phyloP scores from a whole-genome alignment of 2,797 vertebrate species.

The Peromyscus melanophrys region DNA sequence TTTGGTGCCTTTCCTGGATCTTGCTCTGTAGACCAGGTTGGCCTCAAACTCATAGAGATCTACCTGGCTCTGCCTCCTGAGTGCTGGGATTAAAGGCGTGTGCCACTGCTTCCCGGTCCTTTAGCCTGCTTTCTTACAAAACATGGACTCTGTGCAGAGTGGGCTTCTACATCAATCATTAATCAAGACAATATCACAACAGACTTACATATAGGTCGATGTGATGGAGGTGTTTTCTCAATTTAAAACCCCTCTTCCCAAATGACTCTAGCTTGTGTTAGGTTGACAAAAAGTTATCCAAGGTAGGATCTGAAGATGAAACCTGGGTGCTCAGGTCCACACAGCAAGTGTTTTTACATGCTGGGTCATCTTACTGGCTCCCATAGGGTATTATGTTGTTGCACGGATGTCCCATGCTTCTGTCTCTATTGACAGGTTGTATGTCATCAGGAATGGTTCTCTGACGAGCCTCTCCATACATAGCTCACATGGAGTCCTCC shows the following conservation, averaged over 20 bases:
- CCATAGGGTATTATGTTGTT: not conserved
- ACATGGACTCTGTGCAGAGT: not conserved
- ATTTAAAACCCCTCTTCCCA: not conserved
- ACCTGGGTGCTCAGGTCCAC: not conserved
- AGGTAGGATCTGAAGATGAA: not conserved
- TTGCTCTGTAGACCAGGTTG: too few species aligned
- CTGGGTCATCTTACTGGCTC: not conserved
- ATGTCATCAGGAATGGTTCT: not conserved
- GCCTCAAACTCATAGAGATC: too few species aligned
- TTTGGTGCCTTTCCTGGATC: too few species aligned
- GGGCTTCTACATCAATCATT: not conserved
- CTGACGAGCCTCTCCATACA: not conserved
- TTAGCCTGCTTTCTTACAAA: not conserved
- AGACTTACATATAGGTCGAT: not conserved
- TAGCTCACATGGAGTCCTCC: not conserved
- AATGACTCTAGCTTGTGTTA: not conserved
- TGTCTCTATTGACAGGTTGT: not conserved
- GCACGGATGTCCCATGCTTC: rapidly evolving
- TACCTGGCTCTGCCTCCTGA: too few species aligned
- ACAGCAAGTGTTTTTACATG: not conserved
- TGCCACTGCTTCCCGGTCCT: too few species aligned
- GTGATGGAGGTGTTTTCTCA: not conserved
- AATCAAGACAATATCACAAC: not conserved
- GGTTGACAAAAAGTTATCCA: not conserved
- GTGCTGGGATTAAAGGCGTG: too few species aligned